Evolutionary conservation across 2,888 invertebrate genomes (phyloP).

Genomic region (Megastigmus dorsalis): DNA sequence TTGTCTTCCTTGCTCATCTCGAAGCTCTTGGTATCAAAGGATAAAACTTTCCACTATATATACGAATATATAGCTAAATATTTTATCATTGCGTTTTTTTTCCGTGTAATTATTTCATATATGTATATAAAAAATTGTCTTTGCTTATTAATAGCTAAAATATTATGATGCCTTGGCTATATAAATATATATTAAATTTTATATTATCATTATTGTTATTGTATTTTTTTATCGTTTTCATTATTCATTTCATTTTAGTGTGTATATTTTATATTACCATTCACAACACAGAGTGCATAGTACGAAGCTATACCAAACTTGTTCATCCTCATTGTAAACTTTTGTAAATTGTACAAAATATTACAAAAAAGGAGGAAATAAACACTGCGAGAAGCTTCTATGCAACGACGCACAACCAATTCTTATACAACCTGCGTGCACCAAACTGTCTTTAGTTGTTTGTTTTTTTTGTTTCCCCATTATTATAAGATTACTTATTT

Average conservation of each 20-base stretch:
- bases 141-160: constrained; percentile 72
- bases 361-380: constrained; percentile 53
- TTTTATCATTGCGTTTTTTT: constrained; percentile 62
- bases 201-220: constrained; percentile 63
- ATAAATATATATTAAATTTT: constrained; percentile 71
- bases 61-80: constrained; percentile 68
- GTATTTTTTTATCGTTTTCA: constrained; percentile 47
- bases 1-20: constrained; percentile 47
- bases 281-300: constrained; percentile 75
- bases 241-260: constrained; percentile 55
- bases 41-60: constrained; percentile 61
- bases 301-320: constrained; percentile 71
- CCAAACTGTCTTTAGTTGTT: constrained; percentile 60
- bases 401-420: constrained; percentile 73
- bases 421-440: constrained; percentile 70
- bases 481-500: not conserved
- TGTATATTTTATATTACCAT: constrained; percentile 66
- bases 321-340: constrained; percentile 61
- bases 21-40: constrained; percentile 61
- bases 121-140: constrained; percentile 68
- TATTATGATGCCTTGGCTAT: constrained; percentile 73
- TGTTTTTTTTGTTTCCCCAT: constrained; percentile 1
- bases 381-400: constrained; percentile 66
- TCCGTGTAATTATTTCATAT: constrained; percentile 59
- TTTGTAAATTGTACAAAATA: constrained; percentile 57